These are phyloP conservation scores for Todiramphus chloris DNA, from an alignment of 2,113 vertebrate genomes.

Conservation along the genomic window DNA sequence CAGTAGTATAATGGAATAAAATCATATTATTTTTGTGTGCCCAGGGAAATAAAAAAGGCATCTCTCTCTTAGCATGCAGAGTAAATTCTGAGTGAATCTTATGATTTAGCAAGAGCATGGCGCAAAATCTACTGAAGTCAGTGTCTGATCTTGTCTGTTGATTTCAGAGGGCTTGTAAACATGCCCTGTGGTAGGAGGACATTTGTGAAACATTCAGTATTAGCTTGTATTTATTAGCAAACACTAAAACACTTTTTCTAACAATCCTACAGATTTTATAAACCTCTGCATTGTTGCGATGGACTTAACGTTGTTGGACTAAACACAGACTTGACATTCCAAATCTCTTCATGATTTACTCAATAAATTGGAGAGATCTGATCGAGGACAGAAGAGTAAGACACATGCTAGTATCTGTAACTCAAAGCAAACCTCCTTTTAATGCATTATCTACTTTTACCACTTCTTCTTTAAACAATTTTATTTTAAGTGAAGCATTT, in stretches of 20 bases:
- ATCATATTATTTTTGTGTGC: not conserved
- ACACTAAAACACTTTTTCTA: not conserved
- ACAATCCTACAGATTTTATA: not conserved
- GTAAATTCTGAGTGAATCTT: not conserved
- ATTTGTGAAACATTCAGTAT: not conserved
- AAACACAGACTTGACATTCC: not conserved
- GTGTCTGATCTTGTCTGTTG: not conserved
- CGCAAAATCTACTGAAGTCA: slow-evolving; percentile 21
- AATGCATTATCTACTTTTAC: not conserved
- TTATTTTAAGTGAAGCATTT: not conserved
- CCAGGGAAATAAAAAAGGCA: not conserved
- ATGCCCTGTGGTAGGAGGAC: not conserved
- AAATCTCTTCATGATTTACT: not conserved
- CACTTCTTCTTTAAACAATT: not conserved
- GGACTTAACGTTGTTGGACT: not conserved
- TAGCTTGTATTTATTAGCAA: not conserved
- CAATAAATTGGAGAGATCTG: not conserved
- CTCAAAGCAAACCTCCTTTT: not conserved
- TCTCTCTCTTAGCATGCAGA: not conserved
- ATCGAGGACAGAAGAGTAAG: not conserved
- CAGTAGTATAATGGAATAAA: slow-evolving; percentile 3
- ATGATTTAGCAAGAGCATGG: not conserved
- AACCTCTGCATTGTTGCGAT: not conserved
- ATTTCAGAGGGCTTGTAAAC: not conserved
- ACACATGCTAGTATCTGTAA: not conserved